Evolutionary conservation across 1,140 invertebrate species (phyloP), one percentile per base, ranked within the genome.

Genomic region (Hesperophylax magnus): DNA sequence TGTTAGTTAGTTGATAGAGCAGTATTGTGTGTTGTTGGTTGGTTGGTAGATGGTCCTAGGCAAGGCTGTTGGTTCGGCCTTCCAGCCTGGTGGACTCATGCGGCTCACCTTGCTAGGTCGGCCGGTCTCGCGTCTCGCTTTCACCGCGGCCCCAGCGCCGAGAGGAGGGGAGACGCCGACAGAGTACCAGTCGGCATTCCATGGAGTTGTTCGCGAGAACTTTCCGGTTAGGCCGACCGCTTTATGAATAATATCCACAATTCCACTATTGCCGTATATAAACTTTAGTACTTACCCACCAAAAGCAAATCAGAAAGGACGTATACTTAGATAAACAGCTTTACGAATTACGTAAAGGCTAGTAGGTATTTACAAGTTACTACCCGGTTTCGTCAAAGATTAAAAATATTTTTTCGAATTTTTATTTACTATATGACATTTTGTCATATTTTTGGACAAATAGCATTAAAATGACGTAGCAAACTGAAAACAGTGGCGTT

Each of bases 101-200:
- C 69, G 47, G 69, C 53, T 76, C 72, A 76, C 72, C 72, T 76
- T 76, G 72, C 72, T 76, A 76, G 72, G 72, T 76, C 72, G 72
- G 72, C 72, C 22, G 72, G 54, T 76, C 22, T 60, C 3, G 14
- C 54, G 56, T 76, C 72, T 34, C 56, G 8, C 72, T 76, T 34
- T 52, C 17, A 34, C 31, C 17, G 65, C 63, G 63, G 27, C 27
- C 18, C 7, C 20, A 8, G 0, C 31, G 31, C 34, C 60, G n/a
- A 22, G 60, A 9, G 20, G 56, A 22, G 56, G 6, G 56, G 56
- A 58, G n/a, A 58, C 20, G 56, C 56, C n/a, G 56, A n/a, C 56
- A 22, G 56, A n/a, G 56, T 58, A 14, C 39, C 9, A 47, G 69
- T 52, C 71, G 17, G 34, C 72, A 76, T 76, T 76, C 72, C 72